Evolutionary conservation across 2,797 vertebrate genomes (phyloP).

Genomic region (Muraenolepis orangiensis): DNA sequence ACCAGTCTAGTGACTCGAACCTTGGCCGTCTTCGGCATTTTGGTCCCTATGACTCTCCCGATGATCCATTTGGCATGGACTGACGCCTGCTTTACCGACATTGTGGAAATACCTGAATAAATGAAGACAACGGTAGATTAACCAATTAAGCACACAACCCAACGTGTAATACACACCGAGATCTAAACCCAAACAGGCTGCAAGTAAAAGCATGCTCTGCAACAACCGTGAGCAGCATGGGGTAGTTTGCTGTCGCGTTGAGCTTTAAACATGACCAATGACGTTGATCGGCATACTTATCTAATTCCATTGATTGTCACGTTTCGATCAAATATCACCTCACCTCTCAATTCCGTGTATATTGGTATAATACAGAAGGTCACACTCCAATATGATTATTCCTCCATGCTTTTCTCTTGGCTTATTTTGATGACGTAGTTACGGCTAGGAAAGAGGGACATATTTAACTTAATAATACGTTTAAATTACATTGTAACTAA

Average conservation of each 20-base stretch:
- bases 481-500: not conserved
- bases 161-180: not conserved
- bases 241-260: not conserved
- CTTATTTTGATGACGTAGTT: conserved; percentile 65
- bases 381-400: conserved; percentile 31
- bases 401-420: conserved; percentile 44
- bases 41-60: conserved; percentile 92
- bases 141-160: not conserved
- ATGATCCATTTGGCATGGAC: conserved; percentile 95
- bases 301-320: not conserved
- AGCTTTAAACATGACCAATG: not conserved
- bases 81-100: conserved; percentile 70
- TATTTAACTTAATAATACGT: not conserved
- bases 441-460: conserved; percentile 34
- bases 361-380: conserved; percentile 48
- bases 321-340: not conserved
- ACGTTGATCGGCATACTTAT: not conserved
- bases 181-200: not conserved
- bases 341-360: not conserved
- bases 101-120: conserved; percentile 42
- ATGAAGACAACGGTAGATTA: conserved; percentile 7
- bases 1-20: conserved; percentile 92
- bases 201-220: not conserved
- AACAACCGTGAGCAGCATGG: not conserved
- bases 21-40: conserved; percentile 94